Percentiles rank a stretch among this genome's conserved stretches.
These are phyloP conservation scores for Tenrec ecaudatus DNA, from an alignment of 2,113 vertebrate genomes.

Conservation along the genomic window DNA sequence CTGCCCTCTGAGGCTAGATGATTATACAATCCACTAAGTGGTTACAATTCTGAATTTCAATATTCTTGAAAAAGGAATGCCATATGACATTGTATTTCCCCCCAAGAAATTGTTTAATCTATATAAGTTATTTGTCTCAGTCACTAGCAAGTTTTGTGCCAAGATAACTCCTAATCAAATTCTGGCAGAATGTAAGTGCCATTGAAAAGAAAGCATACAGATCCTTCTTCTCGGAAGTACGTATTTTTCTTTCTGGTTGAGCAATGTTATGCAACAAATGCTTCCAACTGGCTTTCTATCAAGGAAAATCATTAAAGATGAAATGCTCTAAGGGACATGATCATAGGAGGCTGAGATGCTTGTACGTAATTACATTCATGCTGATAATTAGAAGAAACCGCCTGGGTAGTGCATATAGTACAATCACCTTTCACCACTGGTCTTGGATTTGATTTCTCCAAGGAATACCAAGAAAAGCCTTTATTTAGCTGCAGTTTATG, in stretches of 20 bases:
- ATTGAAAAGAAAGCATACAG: slow-evolving; percentile 83
- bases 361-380: slow-evolving; percentile 81
- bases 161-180: slow-evolving; percentile 87
- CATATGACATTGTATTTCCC: slow-evolving; percentile 68
- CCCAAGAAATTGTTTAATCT: slow-evolving; percentile 81
- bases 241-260: slow-evolving; percentile 85
- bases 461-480: slow-evolving; percentile 81
- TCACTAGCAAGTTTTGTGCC: slow-evolving; percentile 82
- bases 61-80: slow-evolving; percentile 70
- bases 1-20: slow-evolving; percentile 45
- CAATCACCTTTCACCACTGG: slow-evolving; percentile 84
- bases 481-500: slow-evolving; percentile 82
- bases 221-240: slow-evolving; percentile 84
- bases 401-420: slow-evolving; percentile 83
- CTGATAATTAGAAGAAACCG: slow-evolving; percentile 86
- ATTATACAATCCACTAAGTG: slow-evolving; percentile 73
- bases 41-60: slow-evolving; percentile 60
- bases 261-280: slow-evolving; percentile 86
- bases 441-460: slow-evolving; percentile 86
- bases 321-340: slow-evolving; percentile 86
- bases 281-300: slow-evolving; percentile 88
- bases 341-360: slow-evolving; percentile 82
- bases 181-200: slow-evolving; percentile 83
- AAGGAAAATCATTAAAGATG: slow-evolving; percentile 87
- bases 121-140: slow-evolving; percentile 82